Base-by-base conservation (phyloP, 2,797 vertebrate genomes). In the Enteromius unitaeniatus region DNA sequence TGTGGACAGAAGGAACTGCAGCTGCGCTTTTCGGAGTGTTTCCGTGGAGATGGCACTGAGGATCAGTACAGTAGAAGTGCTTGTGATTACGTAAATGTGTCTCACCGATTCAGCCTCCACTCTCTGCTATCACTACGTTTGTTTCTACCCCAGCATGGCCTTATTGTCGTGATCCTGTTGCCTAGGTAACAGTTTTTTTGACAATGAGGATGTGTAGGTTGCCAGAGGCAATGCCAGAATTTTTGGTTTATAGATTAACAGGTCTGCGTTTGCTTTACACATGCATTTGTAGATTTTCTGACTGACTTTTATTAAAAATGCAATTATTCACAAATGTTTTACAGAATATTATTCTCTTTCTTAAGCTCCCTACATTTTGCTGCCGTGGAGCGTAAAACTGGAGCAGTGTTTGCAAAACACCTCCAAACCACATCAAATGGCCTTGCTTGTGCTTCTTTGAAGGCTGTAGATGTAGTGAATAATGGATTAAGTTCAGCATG, bases 181-280 rank as follows among this genome's bases (percentile, higher is more conserved):
- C 94, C 94, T 93, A 88, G 94, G 95, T 91, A 94, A 95, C 94
- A 73, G 88, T 88, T 92, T 91, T 93, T 94, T 94, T 95, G 90
- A 94, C 94, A 94, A 93, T 92, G 89, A 88, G 88, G 89, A 93
- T 90, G 92, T 93, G 94, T 94, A 94, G 93, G 93, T 93, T 89
- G 92, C 92, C 90, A 92, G 90, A 91, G 92, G 89, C 85, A 47
- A 88, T 87, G 92, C 90, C 90, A 93, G 84, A 88, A 90, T 92
- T 91, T 81, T 81, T 31, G 90, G 92, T 89, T 93, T 87, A 91
- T 79, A 92, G 88, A 93, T 90, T 92, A 89, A 92, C 88, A 83
- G 79, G 88, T 89, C 80, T 88, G 89, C 87, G 86, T 86, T 90
- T 89, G 82, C 82, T 88, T 86, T 51, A 78, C 72, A 51, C 19